Evolutionary conservation across 2,797 vertebrate genomes (phyloP).

Genomic region (Eurystomus glaucurus): DNA sequence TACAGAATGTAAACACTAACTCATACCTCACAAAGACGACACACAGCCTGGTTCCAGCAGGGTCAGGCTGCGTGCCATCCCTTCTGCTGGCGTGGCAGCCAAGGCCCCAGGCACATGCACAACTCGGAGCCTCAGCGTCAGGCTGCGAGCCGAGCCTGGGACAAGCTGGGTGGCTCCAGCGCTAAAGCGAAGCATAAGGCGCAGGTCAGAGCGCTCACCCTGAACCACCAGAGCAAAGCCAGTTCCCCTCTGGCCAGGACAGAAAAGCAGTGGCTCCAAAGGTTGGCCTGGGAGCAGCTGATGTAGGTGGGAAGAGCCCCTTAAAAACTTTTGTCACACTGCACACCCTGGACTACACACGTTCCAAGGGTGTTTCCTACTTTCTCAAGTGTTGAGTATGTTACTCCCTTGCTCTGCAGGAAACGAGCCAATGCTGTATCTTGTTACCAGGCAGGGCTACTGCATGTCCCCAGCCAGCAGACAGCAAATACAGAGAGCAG

Average conservation of each 20-base stretch:
- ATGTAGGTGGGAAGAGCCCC: background rate
- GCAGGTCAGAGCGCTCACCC: accelerated
- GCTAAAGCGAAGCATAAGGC: accelerated
- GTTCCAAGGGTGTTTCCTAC: background rate
- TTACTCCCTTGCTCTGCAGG: background rate
- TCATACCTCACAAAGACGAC: accelerated
- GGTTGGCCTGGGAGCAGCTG: background rate
- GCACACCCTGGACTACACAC: accelerated
- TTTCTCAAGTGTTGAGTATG: accelerated
- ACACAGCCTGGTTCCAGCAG: accelerated
- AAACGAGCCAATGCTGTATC: accelerated
- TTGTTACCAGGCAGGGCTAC: accelerated
- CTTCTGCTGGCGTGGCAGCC: accelerated
- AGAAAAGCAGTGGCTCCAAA: accelerated
- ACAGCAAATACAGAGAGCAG: background rate
- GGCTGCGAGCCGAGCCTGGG: accelerated
- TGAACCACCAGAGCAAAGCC: accelerated
- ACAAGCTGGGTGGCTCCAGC: background rate
- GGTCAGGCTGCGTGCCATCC: accelerated
- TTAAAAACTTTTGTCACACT: background rate
- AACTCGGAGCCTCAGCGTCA: accelerated
- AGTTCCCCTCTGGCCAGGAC: accelerated
- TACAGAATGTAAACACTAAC: accelerated
- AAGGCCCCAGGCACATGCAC: accelerated
- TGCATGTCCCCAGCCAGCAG: accelerated